A percentile compares a stretch with the other conserved stretches of the same genome.
Conservation (phyloP, 2,888 invertebrate genomes). For the Colletes collaris region DNA sequence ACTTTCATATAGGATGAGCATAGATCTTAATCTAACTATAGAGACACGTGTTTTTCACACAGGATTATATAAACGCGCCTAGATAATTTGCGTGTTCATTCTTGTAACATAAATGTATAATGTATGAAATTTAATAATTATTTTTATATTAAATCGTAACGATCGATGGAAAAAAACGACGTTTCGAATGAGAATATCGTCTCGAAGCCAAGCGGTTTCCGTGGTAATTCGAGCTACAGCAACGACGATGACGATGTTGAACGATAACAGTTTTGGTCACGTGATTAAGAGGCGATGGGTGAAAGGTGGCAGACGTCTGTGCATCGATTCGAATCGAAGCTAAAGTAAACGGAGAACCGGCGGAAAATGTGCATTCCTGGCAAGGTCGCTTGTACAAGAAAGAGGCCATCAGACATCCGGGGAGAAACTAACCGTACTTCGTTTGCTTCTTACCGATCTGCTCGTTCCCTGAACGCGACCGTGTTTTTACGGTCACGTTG, state of each 20-base stretch:
- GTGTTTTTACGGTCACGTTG: slow-evolving; percentile 73
- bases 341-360: slow-evolving; percentile 68
- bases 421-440: slow-evolving; percentile 81
- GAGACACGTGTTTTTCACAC: too few species aligned
- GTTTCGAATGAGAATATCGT: too few species aligned
- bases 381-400: slow-evolving; percentile 79
- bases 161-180: too few species aligned
- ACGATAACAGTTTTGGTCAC: slow-evolving; percentile 35
- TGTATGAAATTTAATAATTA: too few species aligned
- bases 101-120: too few species aligned
- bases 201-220: too few species aligned
- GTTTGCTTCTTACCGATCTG: slow-evolving; percentile 65
- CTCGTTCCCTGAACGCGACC: slow-evolving; percentile 32
- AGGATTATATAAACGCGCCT: too few species aligned
- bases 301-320: slow-evolving; percentile 66
- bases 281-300: slow-evolving; percentile 50
- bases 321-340: slow-evolving; percentile 71
- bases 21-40: too few species aligned
- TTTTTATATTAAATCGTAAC: too few species aligned
- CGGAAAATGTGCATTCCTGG: slow-evolving; percentile 79
- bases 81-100: too few species aligned
- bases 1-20: too few species aligned
- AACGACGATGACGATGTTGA: slow-evolving; percentile 36
- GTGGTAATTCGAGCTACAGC: background rate
- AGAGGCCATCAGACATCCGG: slow-evolving; percentile 81